Conservation (phyloP, 2,888 invertebrate genomes). For the Aphrophora alni region DNA sequence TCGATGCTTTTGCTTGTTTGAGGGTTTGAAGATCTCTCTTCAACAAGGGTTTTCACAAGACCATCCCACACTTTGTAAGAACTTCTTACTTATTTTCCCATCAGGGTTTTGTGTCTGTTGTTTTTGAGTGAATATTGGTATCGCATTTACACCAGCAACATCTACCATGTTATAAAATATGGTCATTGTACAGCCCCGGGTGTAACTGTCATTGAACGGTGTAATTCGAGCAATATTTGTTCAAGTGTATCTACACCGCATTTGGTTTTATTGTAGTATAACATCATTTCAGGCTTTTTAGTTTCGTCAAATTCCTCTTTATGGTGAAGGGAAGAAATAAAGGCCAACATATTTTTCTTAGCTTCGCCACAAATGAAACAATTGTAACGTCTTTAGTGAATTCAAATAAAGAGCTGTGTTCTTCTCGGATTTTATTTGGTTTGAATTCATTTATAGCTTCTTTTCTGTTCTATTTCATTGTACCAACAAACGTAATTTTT, state of each 20-base stretch:
- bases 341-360: neutral
- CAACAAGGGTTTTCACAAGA: neutral
- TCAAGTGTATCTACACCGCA: slow-evolving; percentile 6
- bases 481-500: neutral
- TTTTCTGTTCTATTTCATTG: neutral
- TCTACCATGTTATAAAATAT: neutral
- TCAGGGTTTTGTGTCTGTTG: neutral
- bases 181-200: neutral
- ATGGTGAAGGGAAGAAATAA: slow-evolving; percentile 1
- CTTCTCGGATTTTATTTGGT: slow-evolving; percentile 14
- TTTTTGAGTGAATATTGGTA: neutral
- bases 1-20: too few species aligned
- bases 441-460: slow-evolving; percentile 35
- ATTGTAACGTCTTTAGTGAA: slow-evolving; percentile 40
- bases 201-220: neutral
- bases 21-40: neutral
- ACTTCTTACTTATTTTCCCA: neutral
- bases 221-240: slow-evolving; percentile 9
- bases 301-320: neutral
- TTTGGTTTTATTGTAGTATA: neutral
- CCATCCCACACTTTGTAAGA: neutral
- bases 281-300: neutral
- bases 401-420: slow-evolving; percentile 17
- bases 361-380: slow-evolving; percentile 29
- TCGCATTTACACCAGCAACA: neutral